Evolutionary conservation across 2,797 vertebrate genomes (phyloP).

Genomic region (Labroides dimidiatus): DNA sequence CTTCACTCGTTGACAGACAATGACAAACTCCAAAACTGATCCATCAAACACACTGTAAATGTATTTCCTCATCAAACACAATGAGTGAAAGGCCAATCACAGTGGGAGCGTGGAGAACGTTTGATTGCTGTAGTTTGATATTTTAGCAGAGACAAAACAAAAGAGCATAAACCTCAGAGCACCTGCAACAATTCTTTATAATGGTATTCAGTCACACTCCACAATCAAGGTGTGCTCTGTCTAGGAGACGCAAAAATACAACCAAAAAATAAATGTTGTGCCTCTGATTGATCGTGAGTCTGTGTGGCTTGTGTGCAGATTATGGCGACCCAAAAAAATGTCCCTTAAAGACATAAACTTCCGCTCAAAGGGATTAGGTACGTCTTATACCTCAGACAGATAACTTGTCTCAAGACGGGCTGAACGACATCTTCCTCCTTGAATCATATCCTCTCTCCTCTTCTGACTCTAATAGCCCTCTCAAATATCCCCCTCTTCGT

Average conservation of each 20-base stretch:
- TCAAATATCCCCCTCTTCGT: slow-evolving; percentile 38
- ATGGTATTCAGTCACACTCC: slow-evolving; percentile 42
- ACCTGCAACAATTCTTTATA: slow-evolving; percentile 37
- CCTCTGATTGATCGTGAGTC: slow-evolving; percentile 11
- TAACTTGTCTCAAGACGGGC: slow-evolving; percentile 19
- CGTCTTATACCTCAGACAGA: slow-evolving; percentile 5
- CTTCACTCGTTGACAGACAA: slow-evolving; percentile 18
- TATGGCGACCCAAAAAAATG: slow-evolving; percentile 2
- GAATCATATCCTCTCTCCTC: slow-evolving; percentile 35
- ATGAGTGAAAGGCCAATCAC: slow-evolving; percentile 55
- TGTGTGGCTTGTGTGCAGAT: slow-evolving; percentile 16
- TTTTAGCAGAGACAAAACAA: slow-evolving; percentile 37
- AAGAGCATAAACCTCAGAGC: slow-evolving; percentile 33
- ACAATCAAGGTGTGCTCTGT: slow-evolving; percentile 38
- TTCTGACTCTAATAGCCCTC: slow-evolving; percentile 45
- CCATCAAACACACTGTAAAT: slow-evolving; percentile 15
- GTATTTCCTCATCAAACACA: slow-evolving; percentile 51
- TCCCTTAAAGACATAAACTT: slow-evolving; percentile 19
- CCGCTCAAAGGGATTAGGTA: slow-evolving; percentile 18
- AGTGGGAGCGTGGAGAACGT: slow-evolving; percentile 25
- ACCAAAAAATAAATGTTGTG: slow-evolving; percentile 13
- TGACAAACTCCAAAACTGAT: slow-evolving; percentile 29
- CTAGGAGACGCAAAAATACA: background rate
- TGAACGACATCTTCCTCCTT: slow-evolving; percentile 25
- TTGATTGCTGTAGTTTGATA: slow-evolving; percentile 55